phyloP scores from a whole-genome alignment of 2,797 vertebrate species.

The Graptemys geographica region DNA sequence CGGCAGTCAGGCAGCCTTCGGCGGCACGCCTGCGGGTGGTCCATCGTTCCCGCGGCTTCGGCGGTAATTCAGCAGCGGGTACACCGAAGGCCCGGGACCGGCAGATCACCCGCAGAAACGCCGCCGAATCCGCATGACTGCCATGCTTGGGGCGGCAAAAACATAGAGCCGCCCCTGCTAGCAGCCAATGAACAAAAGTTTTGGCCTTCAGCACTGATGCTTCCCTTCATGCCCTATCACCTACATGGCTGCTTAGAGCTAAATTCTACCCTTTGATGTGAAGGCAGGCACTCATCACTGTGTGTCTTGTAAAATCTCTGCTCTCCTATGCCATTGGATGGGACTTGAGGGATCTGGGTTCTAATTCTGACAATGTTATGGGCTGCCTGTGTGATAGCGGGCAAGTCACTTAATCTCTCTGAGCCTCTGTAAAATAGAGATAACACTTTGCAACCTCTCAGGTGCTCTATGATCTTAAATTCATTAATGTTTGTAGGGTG shows the following conservation, averaged over 20 bases:
- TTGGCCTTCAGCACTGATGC: neutral
- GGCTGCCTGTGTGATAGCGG: accelerated
- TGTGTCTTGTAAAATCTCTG: neutral
- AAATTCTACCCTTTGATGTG: neutral
- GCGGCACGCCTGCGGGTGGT: too few relatives aligned
- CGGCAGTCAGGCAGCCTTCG: too few relatives aligned
- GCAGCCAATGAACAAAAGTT: too few relatives aligned
- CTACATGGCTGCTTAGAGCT: neutral
- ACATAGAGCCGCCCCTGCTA: too few relatives aligned
- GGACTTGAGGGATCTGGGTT: neutral
- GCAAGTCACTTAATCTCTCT: neutral
- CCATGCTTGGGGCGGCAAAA: too few relatives aligned
- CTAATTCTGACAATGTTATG: neutral
- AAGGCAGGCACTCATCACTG: neutral
- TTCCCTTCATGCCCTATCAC: neutral
- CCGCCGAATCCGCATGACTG: too few relatives aligned
- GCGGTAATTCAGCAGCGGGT: too few relatives aligned
- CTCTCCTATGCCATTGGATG: neutral
- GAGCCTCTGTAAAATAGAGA: neutral
- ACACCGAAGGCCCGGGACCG: too few relatives aligned
- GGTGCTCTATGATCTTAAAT: neutral
- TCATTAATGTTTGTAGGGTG: neutral
- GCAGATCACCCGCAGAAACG: too few relatives aligned
- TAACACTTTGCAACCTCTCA: neutral
- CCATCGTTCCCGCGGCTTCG: too few relatives aligned